Evolutionary conservation across 2,113 vertebrate genomes (phyloP).

Genomic region (Rhinopomastus cyanomelas): DNA sequence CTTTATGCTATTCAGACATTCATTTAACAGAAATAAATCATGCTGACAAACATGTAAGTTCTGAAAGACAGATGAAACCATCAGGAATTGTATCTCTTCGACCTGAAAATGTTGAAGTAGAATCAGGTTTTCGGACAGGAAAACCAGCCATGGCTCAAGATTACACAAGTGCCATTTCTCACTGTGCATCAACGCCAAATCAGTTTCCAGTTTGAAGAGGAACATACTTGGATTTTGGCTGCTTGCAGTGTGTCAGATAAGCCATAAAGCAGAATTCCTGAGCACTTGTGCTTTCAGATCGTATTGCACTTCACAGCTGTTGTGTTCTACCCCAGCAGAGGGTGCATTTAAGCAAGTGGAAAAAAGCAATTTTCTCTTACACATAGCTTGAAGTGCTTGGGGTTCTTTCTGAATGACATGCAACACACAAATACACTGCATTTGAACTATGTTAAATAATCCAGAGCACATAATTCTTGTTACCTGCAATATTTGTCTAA

Average conservation of each 20-base stretch:
- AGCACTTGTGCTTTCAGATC: conserved; percentile 45
- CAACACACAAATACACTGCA: neutral
- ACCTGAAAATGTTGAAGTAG: neutral
- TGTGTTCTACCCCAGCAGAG: conserved; percentile 61
- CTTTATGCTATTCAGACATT: neutral
- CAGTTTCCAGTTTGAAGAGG: neutral
- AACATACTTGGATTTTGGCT: neutral
- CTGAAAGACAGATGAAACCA: neutral
- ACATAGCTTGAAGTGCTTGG: conserved; percentile 1
- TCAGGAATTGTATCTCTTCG: neutral
- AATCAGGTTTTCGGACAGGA: neutral
- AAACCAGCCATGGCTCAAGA: neutral
- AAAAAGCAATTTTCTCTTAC: conserved; percentile 33
- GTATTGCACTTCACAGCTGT: conserved; percentile 55
- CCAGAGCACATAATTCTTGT: neutral
- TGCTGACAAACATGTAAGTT: neutral
- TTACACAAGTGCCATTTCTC: neutral
- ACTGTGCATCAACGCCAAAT: neutral
- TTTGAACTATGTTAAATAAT: conserved; percentile 13
- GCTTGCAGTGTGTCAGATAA: neutral
- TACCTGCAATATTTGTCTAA: neutral
- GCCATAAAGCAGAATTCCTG: conserved; percentile 23
- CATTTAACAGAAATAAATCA: neutral
- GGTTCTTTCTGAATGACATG: conserved; percentile 24
- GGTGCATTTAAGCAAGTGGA: conserved; percentile 63